Conservation (phyloP, 2,113 vertebrate species). For the Fregata magnificens region DNA sequence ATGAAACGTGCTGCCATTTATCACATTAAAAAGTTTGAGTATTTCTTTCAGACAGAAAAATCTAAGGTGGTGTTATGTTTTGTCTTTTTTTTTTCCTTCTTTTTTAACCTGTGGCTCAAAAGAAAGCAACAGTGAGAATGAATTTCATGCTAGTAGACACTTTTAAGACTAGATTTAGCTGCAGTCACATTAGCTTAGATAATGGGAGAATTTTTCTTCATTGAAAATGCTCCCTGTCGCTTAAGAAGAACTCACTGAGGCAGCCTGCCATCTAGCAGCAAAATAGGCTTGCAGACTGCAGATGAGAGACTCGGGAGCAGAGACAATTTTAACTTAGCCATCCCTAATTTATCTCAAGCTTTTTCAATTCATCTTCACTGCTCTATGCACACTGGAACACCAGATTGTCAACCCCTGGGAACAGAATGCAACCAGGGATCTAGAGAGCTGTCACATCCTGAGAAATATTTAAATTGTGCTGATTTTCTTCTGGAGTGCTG, state of each 20-base stretch:
- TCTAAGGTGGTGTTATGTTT: not conserved
- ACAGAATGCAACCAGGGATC: constrained; percentile 74
- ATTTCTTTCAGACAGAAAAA: constrained; percentile 5
- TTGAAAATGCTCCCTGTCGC: constrained; percentile 80
- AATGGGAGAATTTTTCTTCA: constrained; percentile 82
- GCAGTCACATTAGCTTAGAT: constrained; percentile 82
- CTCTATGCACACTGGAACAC: constrained; percentile 73
- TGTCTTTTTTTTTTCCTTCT: not conserved
- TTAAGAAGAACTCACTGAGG: constrained; percentile 81
- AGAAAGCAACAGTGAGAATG: constrained; percentile 59
- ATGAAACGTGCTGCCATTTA: not conserved
- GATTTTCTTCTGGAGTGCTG: constrained; percentile 82
- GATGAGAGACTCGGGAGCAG: constrained; percentile 81
- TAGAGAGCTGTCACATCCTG: constrained; percentile 76
- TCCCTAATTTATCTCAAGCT: constrained; percentile 82
- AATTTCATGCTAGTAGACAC: constrained; percentile 72
- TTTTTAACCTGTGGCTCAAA: constrained; percentile 49
- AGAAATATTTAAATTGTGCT: constrained; percentile 80
- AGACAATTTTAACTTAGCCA: constrained; percentile 83
- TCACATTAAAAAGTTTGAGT: constrained; percentile 46
- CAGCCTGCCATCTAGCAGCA: constrained; percentile 85
- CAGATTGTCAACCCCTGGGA: constrained; percentile 78
- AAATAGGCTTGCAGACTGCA: constrained; percentile 84
- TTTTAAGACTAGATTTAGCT: constrained; percentile 78
- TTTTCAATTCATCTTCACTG: constrained; percentile 80